Evolutionary conservation across 2,888 invertebrate genomes (phyloP).

Genomic region (Sesia bembeciformis): DNA sequence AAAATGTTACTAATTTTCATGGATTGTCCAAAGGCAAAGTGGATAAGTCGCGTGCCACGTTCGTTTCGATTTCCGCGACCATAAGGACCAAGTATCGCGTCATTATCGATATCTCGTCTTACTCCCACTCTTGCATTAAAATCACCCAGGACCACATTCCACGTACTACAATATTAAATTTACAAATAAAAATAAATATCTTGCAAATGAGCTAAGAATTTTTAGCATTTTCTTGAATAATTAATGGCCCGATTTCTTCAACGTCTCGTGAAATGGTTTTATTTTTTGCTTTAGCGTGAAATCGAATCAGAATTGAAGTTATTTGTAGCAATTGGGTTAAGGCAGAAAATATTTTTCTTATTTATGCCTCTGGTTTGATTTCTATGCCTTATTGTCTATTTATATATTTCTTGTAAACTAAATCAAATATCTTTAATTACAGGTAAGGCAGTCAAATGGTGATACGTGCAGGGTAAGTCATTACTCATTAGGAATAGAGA

Average conservation of each 20-base stretch:
- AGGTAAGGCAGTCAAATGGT: conserved; percentile 7
- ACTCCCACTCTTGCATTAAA: too few species aligned
- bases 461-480: too few species aligned
- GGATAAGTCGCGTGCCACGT: too few species aligned
- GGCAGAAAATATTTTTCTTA: conserved; percentile 5
- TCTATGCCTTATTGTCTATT: conserved; percentile 2
- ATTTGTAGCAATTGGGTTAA: conserved; percentile 13
- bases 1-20: too few species aligned
- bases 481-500: too few species aligned
- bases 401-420: conserved; percentile 3
- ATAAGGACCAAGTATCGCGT: too few species aligned
- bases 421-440: conserved; percentile 7
- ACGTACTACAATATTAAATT: background rate
- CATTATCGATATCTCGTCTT: too few species aligned
- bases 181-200: conserved; percentile 18
- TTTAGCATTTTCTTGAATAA: conserved; percentile 19
- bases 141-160: too few species aligned
- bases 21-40: too few species aligned
- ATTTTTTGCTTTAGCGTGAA: conserved; percentile 14
- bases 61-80: too few species aligned
- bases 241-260: conserved; percentile 13
- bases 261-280: conserved; percentile 16
- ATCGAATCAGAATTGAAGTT: conserved; percentile 14
- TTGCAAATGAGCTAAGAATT: conserved; percentile 13
- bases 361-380: conserved; percentile 5